Conservation (phyloP, 2,797 vertebrate species). For the Gallinago nigripennis region DNA sequence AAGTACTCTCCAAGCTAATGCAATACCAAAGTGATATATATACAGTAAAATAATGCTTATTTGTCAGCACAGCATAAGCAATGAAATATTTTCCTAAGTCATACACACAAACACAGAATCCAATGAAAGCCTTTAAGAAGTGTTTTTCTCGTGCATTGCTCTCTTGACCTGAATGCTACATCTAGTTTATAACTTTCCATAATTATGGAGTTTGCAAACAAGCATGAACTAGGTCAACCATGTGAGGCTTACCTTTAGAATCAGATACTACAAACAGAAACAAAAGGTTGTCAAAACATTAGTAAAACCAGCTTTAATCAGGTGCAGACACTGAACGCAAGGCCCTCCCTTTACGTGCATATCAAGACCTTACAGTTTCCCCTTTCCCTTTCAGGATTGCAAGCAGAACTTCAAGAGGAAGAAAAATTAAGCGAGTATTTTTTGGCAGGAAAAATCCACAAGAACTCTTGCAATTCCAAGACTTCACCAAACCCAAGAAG, state of each 20-base stretch:
- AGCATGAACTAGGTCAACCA: background rate
- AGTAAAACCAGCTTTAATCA: background rate
- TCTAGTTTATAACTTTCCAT: background rate
- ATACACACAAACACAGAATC: background rate
- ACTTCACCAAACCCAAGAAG: slow-evolving; percentile 41
- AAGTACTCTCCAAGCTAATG: background rate
- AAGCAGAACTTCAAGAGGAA: background rate
- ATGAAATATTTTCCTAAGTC: background rate
- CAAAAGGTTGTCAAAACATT: background rate
- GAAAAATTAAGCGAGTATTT: background rate
- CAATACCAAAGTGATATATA: background rate
- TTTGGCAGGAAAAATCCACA: slow-evolving; percentile 8
- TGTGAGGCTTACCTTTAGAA: background rate
- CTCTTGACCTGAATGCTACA: background rate
- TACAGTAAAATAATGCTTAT: background rate
- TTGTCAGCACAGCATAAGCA: background rate
- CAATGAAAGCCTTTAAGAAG: background rate
- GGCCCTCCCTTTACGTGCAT: background rate
- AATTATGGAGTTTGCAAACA: background rate
- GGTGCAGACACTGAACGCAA: background rate
- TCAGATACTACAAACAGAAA: background rate
- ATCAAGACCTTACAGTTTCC: background rate
- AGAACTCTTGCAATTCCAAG: slow-evolving; percentile 9
- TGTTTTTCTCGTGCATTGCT: background rate
- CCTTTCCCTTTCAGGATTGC: background rate